These are phyloP conservation scores for Cyrtonyx montezumae DNA, from an alignment of 2,113 vertebrate genomes.

Conservation along the genomic window DNA sequence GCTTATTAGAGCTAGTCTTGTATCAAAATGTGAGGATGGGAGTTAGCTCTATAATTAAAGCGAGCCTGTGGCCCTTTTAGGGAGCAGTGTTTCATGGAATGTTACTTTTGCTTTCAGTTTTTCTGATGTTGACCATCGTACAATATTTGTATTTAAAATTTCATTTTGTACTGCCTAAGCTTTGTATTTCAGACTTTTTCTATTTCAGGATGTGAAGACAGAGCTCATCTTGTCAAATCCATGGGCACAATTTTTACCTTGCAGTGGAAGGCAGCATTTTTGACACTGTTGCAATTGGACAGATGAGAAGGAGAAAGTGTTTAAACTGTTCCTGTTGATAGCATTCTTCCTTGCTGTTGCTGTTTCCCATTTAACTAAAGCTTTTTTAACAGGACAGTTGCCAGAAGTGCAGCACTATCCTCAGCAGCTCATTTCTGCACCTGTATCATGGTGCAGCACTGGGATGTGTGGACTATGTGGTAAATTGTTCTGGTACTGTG, in stretches of 20 bases:
- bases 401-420: background rate
- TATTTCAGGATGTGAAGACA: background rate
- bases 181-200: background rate
- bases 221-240: background rate
- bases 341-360: background rate
- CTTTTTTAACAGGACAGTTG: background rate
- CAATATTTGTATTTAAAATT: background rate
- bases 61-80: background rate
- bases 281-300: background rate
- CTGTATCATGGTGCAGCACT: background rate
- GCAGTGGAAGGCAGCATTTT: background rate
- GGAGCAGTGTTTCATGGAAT: background rate
- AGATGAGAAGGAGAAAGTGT: background rate
- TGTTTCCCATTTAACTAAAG: background rate
- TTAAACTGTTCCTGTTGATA: background rate
- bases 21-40: background rate
- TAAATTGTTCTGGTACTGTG: background rate
- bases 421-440: background rate
- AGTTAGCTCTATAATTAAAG: background rate
- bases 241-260: rapidly evolving
- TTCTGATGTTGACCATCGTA: background rate
- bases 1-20: background rate
- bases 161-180: background rate
- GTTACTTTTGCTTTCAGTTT: background rate
- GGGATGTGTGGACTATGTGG: background rate